Conservation (phyloP, 1,140 invertebrate species). For the Diabrotica virgifera region DNA sequence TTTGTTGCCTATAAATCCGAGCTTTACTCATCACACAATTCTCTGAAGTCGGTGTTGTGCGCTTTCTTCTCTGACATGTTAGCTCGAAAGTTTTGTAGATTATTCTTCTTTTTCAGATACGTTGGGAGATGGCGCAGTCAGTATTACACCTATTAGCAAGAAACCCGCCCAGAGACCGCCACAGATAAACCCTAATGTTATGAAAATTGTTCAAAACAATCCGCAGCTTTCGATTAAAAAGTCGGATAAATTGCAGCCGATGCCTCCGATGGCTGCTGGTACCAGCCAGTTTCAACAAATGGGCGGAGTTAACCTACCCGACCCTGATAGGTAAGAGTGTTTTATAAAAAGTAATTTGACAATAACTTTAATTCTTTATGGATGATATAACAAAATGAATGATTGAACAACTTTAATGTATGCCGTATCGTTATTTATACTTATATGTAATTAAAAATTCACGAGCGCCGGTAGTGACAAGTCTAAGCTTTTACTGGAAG, state of each 20-base stretch:
- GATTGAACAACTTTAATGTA: too few species aligned
- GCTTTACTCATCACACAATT: too few species aligned
- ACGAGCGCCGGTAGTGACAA: too few species aligned
- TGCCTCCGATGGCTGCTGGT: background rate
- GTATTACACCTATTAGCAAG: slow-evolving; percentile 43
- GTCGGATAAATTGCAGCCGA: slow-evolving; percentile 13
- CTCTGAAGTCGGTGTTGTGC: too few species aligned
- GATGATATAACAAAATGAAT: too few species aligned
- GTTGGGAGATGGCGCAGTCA: slow-evolving; percentile 37
- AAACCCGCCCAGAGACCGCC: slow-evolving; percentile 31
- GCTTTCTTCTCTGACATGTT: too few species aligned
- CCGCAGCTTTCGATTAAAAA: slow-evolving; percentile 42
- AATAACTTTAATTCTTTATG: too few species aligned
- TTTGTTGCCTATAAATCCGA: too few species aligned
- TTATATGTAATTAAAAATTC: too few species aligned
- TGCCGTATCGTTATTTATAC: too few species aligned
- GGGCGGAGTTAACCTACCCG: background rate
- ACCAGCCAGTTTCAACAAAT: background rate
- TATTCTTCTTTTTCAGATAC: slow-evolving; percentile 6
- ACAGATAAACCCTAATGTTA: slow-evolving; percentile 40
- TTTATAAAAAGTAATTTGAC: background rate
- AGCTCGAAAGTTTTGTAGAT: background rate
- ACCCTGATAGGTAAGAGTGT: slow-evolving; percentile 3
- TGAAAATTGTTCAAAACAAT: slow-evolving; percentile 45
- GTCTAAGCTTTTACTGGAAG: too few species aligned